phyloP scores from a whole-genome alignment of 2,797 vertebrate species.

The Heliangelus exortis region DNA sequence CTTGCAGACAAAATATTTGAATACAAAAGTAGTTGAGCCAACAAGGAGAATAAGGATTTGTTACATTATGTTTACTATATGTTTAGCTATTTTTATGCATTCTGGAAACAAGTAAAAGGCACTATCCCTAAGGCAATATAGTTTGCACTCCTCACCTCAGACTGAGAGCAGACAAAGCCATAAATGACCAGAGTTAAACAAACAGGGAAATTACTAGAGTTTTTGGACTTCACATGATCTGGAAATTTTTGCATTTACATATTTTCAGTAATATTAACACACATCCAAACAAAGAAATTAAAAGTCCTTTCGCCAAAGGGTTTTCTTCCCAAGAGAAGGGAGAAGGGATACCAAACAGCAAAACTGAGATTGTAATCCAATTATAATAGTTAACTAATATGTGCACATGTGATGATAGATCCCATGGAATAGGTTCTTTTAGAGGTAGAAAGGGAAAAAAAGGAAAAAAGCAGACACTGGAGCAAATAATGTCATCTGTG shows the following conservation, averaged over 20 bases:
- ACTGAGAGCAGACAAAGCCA: not conserved
- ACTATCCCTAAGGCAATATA: too few relatives aligned
- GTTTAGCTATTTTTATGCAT: not conserved
- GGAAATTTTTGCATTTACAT: not conserved
- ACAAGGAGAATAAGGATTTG: not conserved
- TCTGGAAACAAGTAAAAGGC: not conserved
- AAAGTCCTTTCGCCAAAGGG: not conserved
- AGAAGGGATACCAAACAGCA: not conserved
- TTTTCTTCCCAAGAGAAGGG: not conserved
- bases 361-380: not conserved
- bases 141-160: not conserved
- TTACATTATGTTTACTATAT: not conserved
- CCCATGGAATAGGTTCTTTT: not conserved
- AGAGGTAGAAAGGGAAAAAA: not conserved
- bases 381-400: not conserved
- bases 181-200: not conserved
- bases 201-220: not conserved
- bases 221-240: not conserved
- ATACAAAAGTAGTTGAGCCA: not conserved
- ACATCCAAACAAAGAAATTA: too few relatives aligned
- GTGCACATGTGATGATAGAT: not conserved
- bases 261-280: not conserved
- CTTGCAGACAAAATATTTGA: not conserved
- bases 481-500: not conserved
- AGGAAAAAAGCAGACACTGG: not conserved